Evolutionary conservation across 2,797 vertebrate genomes (phyloP).

Genomic region (Phoxinus dragarum): DNA sequence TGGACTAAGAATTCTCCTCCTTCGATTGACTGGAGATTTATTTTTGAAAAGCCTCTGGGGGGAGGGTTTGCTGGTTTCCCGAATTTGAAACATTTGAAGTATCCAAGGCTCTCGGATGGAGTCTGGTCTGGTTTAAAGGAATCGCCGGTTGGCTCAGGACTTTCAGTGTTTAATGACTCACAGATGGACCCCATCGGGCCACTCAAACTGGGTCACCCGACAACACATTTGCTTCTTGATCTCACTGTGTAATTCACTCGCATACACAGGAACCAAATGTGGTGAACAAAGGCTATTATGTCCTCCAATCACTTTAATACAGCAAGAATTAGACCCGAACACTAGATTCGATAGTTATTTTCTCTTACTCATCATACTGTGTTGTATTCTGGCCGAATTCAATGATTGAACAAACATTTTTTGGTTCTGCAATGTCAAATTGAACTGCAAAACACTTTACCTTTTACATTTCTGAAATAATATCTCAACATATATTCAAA

Average conservation of each 20-base stretch:
- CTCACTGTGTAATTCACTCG: constrained; percentile 76
- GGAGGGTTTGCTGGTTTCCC: constrained; percentile 73
- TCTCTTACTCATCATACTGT: neutral
- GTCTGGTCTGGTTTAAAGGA: constrained; percentile 79
- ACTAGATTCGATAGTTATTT: neutral
- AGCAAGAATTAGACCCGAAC: neutral
- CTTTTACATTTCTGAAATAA: neutral
- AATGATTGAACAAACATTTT: too few relatives aligned
- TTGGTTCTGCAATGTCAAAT: neutral
- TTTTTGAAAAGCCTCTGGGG: constrained; percentile 72
- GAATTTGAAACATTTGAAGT: constrained; percentile 81
- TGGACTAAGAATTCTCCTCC: constrained; percentile 64
- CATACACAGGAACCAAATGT: constrained; percentile 59
- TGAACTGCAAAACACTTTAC: neutral
- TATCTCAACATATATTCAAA: neutral
- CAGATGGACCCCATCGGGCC: constrained; percentile 61
- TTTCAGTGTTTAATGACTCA: constrained; percentile 73
- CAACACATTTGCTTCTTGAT: constrained; percentile 72
- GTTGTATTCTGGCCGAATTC: neutral
- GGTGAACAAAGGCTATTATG: constrained; percentile 48
- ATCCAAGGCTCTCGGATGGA: constrained; percentile 63
- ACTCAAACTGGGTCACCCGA: constrained; percentile 69
- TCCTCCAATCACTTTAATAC: constrained; percentile 9
- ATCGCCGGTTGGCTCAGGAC: constrained; percentile 73
- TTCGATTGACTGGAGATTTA: constrained; percentile 75